phyloP scores from a whole-genome alignment of 2,888 invertebrate species.

The Zonitis immaculata region DNA sequence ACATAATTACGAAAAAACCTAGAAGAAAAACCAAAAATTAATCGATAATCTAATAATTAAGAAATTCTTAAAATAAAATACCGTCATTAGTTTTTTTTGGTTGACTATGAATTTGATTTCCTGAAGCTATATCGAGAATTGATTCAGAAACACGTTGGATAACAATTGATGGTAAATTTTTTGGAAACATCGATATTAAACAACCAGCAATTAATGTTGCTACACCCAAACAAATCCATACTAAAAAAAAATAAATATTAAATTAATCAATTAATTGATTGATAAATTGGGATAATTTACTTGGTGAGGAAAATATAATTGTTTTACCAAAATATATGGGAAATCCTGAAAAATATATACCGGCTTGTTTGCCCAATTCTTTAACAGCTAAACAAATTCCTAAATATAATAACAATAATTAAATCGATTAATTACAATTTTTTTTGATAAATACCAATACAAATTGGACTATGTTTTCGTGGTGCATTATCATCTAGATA shows the following conservation, averaged over 20 bases:
- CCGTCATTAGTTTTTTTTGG: conserved; percentile 25
- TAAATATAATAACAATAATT: conserved; percentile 43
- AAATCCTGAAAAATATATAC: conserved; percentile 39
- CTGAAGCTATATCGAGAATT: conserved; percentile 49
- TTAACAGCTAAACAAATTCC: conserved; percentile 33
- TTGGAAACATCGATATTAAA: conserved; percentile 55
- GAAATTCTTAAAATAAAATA: conserved; percentile 13
- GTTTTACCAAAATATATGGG: conserved; percentile 26
- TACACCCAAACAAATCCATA: conserved; percentile 52
- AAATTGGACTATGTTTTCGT: conserved; percentile 50
- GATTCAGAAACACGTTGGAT: conserved; percentile 56
- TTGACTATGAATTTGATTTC: conserved; percentile 25
- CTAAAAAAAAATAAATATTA: conserved; percentile 34
- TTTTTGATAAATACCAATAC: conserved; percentile 40
- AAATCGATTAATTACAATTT: background rate
- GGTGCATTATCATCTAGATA: conserved; percentile 60
- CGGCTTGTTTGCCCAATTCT: conserved; percentile 39
- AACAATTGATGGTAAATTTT: conserved; percentile 51
- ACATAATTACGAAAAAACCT: conserved; percentile 50
- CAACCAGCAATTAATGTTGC: conserved; percentile 49
- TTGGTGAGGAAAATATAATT: conserved; percentile 32
- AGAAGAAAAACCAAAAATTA: background rate
- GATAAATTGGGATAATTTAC: conserved; percentile 18
- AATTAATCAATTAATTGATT: background rate
- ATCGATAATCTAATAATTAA: conserved; percentile 9